Conservation (phyloP, 2,797 vertebrate species). For the Myotis planiceps region DNA sequence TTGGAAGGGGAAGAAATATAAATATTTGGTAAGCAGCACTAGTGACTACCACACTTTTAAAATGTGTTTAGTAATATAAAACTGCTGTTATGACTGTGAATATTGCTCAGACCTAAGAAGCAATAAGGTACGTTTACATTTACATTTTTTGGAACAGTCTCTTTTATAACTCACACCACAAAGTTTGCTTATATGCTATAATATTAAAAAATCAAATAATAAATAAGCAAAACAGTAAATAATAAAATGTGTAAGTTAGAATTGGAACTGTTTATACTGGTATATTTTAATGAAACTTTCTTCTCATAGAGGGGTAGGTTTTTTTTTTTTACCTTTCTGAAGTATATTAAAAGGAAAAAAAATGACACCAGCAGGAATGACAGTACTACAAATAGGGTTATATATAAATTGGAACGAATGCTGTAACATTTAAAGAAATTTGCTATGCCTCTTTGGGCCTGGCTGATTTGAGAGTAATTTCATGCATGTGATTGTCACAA, state of each 20-base stretch:
- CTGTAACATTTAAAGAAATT: not conserved
- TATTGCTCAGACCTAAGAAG: not conserved
- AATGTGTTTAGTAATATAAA: slow-evolving; percentile 8
- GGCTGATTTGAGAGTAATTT: slow-evolving; percentile 17
- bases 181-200: not conserved
- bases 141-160: not conserved
- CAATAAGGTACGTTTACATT: not conserved
- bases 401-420: not conserved
- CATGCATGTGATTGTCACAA: not conserved
- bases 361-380: slow-evolving; percentile 46
- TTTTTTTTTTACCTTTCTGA: slow-evolving; percentile 57
- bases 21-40: not conserved
- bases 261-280: not conserved
- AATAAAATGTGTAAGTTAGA: slow-evolving; percentile 13
- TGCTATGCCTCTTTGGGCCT: not conserved
- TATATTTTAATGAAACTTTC: slow-evolving; percentile 36
- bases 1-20: not conserved
- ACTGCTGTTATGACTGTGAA: not conserved
- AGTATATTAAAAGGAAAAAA: slow-evolving; percentile 50
- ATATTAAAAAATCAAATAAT: not conserved
- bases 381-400: slow-evolving; percentile 16
- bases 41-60: not conserved
- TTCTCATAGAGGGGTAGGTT: not conserved
- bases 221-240: not conserved
- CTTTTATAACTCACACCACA: not conserved